Percentiles rank a stretch among this genome's conserved stretches.
Evolutionary conservation across 1,140 invertebrate genomes (phyloP).

Genomic region (Planococcus citri): DNA sequence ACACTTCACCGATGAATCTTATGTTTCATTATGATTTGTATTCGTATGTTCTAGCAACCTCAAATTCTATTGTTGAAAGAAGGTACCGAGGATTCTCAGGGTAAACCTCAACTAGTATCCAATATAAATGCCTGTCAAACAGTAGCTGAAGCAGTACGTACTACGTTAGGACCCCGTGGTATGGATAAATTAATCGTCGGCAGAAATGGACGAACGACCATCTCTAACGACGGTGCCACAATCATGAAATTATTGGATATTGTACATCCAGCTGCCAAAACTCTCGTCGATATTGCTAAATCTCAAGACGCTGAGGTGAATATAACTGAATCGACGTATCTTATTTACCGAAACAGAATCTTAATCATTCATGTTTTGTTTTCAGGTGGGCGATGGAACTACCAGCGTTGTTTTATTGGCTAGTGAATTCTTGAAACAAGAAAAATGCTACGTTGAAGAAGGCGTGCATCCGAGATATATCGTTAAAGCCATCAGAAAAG

Average conservation of each 20-base stretch:
- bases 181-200: conserved; percentile 99
- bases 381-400: conserved; percentile 92
- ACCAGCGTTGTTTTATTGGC: conserved; percentile 91
- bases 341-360: too few relatives aligned
- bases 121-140: conserved; percentile 99
- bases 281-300: conserved; percentile 96
- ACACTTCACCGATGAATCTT: too few relatives aligned
- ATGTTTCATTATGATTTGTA: too few relatives aligned
- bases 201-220: conserved; percentile 74
- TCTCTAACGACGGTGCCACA: conserved; percentile 99
- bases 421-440: conserved; percentile 88
- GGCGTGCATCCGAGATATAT: conserved; percentile 90
- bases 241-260: conserved; percentile 96
- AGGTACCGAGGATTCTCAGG: conserved; percentile 92
- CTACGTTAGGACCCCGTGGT: conserved; percentile 93
- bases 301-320: conserved; percentile 96
- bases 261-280: conserved; percentile 95
- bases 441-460: conserved; percentile 93
- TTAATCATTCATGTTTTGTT: conserved; percentile 20
- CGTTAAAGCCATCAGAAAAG: conserved; percentile 73
- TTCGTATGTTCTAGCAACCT: conserved; percentile 60
- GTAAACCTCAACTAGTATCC: conserved; percentile 88
- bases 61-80: conserved; percentile 97
- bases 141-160: conserved; percentile 88
- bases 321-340: neutral